These are phyloP conservation scores for Danio jaintianensis DNA, from an alignment of 2,797 vertebrate species.

Conservation along the genomic window DNA sequence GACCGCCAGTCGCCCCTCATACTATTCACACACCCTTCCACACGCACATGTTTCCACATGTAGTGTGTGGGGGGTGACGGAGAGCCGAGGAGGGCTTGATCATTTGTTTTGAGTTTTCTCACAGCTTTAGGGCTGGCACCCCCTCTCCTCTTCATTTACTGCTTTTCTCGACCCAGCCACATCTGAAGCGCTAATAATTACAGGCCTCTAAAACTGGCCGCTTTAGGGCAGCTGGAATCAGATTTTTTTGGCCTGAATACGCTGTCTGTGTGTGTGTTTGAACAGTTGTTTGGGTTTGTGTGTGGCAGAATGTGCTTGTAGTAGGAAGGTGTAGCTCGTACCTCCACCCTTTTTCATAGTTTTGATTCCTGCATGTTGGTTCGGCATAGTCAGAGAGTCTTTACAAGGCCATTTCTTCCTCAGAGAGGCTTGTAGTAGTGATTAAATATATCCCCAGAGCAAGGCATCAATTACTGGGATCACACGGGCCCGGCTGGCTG, in stretches of 20 bases:
- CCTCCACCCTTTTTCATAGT: constrained; percentile 64
- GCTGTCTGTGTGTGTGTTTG: constrained; percentile 49
- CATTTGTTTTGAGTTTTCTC: constrained; percentile 93
- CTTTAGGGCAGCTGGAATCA: constrained; percentile 83
- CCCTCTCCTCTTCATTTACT: constrained; percentile 85
- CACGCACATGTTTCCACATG: constrained; percentile 30
- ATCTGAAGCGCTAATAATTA: constrained; percentile 91
- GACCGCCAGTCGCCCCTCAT: constrained; percentile 9
- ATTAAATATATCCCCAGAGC: constrained; percentile 83
- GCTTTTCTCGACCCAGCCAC: constrained; percentile 84
- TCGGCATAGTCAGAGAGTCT: constrained; percentile 68
- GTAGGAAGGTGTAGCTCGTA: constrained; percentile 51
- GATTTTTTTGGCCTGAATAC: constrained; percentile 78
- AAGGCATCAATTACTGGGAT: constrained; percentile 83
- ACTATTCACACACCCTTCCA: constrained; percentile 47
- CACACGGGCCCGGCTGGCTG: constrained; percentile 70
- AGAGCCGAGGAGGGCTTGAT: constrained; percentile 71
- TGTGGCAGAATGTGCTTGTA: constrained; percentile 32
- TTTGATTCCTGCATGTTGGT: constrained; percentile 70
- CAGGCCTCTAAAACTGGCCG: constrained; percentile 85
- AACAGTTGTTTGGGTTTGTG: constrained; percentile 21
- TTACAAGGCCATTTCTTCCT: constrained; percentile 82
- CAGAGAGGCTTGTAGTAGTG: constrained; percentile 80
- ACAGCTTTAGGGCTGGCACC: constrained; percentile 87
- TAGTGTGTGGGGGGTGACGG: constrained; percentile 50